Evolutionary conservation across 2,797 vertebrate species (phyloP), one percentile per base, ranked within the genome.

Genomic region (Pseudochirops cupreus): DNA sequence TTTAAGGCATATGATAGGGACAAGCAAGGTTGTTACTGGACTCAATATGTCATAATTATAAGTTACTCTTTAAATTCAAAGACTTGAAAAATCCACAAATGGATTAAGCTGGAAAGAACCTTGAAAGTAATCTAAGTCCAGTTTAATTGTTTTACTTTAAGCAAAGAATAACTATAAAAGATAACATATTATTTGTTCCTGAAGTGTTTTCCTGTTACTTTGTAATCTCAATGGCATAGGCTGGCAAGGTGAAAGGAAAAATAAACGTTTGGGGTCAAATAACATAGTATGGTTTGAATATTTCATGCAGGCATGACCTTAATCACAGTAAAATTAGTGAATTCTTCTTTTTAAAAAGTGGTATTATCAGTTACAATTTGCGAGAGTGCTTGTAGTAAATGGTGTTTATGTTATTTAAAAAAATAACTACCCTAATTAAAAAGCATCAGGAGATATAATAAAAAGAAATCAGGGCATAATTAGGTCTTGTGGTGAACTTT

Each of bases 401-500:
- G 74, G 39, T 87, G 74, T 87, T 26, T 50, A 50, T 87, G 74
- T 87, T 87, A 87, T 87, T 87, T 46, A 50, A 87, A 87, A 82
- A 87, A 50, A n/a, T 58, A 74, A 39, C 18, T 39, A 74, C 74
- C n/a, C 67, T 82, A 82, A 87, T 87, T 87, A 96, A 89, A 92
- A 96, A 93, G 56, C 56, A 94, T 57, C 57, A 94, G 62, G 93
- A 52, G 92, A 95, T 57, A 94, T 92, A 96, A 96, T 97, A 96
- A 97, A 97, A 97, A 94, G n/a, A 2, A 91, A 95, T 7, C 92
- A 96, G 96, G 55, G 92, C n/a, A 93, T 97, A 96, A 98, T 98
- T 98, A 97, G 97, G 97, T 94, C 96, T 98, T 97, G 96, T 97
- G 97, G 95, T 97, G 58, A 97, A 67, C 92, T 97, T 95, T 93